Evolutionary conservation across 2,113 vertebrate genomes (phyloP).

Genomic region (Callopanchax toddi): DNA sequence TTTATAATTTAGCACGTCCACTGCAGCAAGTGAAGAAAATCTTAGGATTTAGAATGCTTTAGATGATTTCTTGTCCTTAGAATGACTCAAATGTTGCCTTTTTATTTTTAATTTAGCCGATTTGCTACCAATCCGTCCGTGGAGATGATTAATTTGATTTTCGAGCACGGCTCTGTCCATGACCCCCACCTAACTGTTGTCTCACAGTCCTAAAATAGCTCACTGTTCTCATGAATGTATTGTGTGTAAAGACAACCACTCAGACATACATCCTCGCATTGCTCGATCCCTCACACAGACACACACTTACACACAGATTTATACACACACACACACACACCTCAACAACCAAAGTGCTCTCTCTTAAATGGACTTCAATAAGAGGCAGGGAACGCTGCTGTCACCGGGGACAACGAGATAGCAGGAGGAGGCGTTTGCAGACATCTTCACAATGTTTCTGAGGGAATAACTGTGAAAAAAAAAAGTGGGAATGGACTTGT

Average conservation of each 20-base stretch:
- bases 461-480: constrained; percentile 76
- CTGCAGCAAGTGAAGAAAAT: constrained; percentile 7
- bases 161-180: constrained; percentile 10
- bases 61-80: not conserved
- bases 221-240: constrained; percentile 80
- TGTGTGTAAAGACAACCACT: constrained; percentile 64
- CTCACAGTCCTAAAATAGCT: constrained; percentile 56
- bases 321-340: constrained; percentile 50
- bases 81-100: constrained; percentile 21
- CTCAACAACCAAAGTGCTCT: constrained; percentile 86
- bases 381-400: constrained; percentile 67
- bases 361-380: constrained; percentile 79
- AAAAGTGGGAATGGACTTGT: constrained; percentile 61
- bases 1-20: constrained; percentile 6
- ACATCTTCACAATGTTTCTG: constrained; percentile 72
- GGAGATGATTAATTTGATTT: constrained; percentile 34
- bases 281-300: constrained; percentile 63
- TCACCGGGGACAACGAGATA: constrained; percentile 64
- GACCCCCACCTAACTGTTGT: constrained; percentile 6
- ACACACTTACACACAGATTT: constrained; percentile 27
- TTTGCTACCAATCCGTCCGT: constrained; percentile 6
- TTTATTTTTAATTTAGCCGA: constrained; percentile 9
- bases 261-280: constrained; percentile 37
- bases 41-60: not conserved
- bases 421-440: constrained; percentile 58